Evolutionary conservation across 2,797 vertebrate genomes (phyloP).

Genomic region (Peromyscus aztecus): DNA sequence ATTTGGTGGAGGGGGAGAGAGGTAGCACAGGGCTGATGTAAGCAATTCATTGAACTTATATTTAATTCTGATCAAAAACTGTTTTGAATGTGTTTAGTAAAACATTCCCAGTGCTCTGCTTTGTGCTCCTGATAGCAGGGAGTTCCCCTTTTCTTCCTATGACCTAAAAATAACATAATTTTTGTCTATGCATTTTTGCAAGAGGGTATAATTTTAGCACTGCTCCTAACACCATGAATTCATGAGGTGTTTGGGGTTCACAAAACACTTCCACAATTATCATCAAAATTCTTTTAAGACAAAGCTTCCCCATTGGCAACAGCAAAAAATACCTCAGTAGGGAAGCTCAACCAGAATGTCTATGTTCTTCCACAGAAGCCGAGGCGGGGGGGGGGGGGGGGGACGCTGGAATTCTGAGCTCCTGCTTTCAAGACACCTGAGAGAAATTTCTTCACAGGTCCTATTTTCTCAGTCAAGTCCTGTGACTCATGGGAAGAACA

Average conservation of each 20-base stretch:
- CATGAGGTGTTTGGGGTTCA: neutral
- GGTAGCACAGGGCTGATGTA: conserved; percentile 60
- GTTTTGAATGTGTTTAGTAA: conserved; percentile 74
- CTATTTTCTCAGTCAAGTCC: neutral
- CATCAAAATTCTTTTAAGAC: neutral
- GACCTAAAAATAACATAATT: conserved; percentile 40
- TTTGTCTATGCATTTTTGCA: conserved; percentile 78
- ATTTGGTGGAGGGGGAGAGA: conserved; percentile 51
- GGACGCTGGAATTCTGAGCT: conserved; percentile 23
- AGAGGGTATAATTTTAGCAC: neutral
- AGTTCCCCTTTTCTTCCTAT: neutral
- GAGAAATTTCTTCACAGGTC: conserved; percentile 30
- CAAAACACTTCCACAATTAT: neutral
- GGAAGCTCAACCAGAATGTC: neutral
- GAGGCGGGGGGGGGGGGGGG: too few species aligned
- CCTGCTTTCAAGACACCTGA: neutral
- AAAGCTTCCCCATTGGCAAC: neutral
- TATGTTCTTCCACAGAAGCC: conserved; percentile 31
- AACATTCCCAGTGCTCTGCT: conserved; percentile 65
- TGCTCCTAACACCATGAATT: neutral
- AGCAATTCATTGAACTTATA: conserved; percentile 67
- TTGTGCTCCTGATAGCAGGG: conserved; percentile 45
- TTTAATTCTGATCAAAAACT: conserved; percentile 80
- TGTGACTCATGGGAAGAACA: neutral
- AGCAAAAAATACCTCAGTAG: neutral